These are phyloP conservation scores for Euwallacea fornicatus DNA, from an alignment of 1,140 invertebrate genomes.

Conservation along the genomic window DNA sequence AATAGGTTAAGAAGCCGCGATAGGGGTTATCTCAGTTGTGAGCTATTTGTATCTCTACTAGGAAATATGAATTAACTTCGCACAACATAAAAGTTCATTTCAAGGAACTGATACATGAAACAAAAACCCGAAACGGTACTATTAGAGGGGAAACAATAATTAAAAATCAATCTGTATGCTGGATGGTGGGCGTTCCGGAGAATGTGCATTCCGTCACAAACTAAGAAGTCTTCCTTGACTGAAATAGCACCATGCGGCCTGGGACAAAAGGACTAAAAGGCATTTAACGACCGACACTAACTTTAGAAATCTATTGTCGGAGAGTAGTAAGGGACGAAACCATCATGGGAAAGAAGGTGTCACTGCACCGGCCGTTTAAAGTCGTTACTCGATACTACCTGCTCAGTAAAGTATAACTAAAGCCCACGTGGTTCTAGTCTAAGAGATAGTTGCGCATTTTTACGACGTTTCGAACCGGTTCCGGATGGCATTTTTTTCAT, in stretches of 20 bases:
- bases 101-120: no score
- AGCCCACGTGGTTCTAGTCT: no score
- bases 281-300: conserved; percentile 15
- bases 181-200: background rate
- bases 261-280: conserved; percentile 18
- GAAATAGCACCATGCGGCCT: conserved; percentile 10
- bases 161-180: background rate
- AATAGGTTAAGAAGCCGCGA: background rate
- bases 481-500: no score
- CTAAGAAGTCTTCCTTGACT: background rate
- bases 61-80: background rate
- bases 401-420: background rate
- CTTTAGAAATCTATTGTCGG: conserved; percentile 17
- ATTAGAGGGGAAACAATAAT: background rate
- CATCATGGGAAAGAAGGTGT: conserved; percentile 6
- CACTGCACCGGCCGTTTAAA: conserved; percentile 14
- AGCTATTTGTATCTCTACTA: background rate
- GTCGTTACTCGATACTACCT: conserved; percentile 6
- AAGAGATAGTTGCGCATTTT: no score
- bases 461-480: no score
- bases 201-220: conserved; percentile 12
- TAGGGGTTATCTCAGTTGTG: no score
- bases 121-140: no score
- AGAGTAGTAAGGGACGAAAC: conserved; percentile 5
- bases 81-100: no score